Evolutionary conservation across 2,113 vertebrate genomes (phyloP).

Genomic region (Lucifuga dentata): DNA sequence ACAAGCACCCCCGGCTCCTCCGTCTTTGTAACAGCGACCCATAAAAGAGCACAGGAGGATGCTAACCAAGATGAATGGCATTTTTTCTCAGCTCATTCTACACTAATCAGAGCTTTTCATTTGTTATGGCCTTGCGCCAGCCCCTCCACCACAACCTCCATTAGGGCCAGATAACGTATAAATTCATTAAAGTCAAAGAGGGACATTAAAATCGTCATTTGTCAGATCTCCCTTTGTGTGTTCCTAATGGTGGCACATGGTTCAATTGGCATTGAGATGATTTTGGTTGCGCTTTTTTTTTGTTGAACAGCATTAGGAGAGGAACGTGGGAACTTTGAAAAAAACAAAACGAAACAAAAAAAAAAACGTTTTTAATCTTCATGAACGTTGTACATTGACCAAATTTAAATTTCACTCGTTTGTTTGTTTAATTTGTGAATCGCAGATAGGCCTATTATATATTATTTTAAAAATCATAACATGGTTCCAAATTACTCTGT

Average conservation of each 20-base stretch:
- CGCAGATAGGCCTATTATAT: too few relatives aligned
- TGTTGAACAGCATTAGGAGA: constrained; percentile 15
- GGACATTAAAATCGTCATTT: constrained; percentile 84
- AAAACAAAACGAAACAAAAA: too few relatives aligned
- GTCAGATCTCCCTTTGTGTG: constrained; percentile 82
- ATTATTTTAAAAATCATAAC: too few relatives aligned
- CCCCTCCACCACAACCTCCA: constrained; percentile 76
- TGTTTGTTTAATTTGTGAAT: too few relatives aligned
- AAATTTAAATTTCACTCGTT: neutral
- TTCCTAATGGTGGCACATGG: constrained; percentile 85
- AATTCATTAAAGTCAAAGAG: constrained; percentile 88
- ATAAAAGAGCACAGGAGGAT: constrained; percentile 85
- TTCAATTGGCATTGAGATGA: constrained; percentile 79
- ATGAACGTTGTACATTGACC: neutral
- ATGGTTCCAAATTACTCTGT: neutral
- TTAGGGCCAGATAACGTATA: constrained; percentile 82
- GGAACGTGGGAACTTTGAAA: constrained; percentile 64
- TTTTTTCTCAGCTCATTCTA: constrained; percentile 82
- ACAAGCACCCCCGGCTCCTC: constrained; percentile 69
- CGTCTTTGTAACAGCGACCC: constrained; percentile 78
- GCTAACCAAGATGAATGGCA: constrained; percentile 85
- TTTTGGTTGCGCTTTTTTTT: constrained; percentile 52
- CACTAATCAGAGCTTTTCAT: constrained; percentile 86
- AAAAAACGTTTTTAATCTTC: constrained; percentile 7
- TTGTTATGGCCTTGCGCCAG: constrained; percentile 75